Evolutionary conservation across 2,797 vertebrate species (phyloP), one percentile per base, ranked within the genome.

Genomic region (Capromys pilorides): DNA sequence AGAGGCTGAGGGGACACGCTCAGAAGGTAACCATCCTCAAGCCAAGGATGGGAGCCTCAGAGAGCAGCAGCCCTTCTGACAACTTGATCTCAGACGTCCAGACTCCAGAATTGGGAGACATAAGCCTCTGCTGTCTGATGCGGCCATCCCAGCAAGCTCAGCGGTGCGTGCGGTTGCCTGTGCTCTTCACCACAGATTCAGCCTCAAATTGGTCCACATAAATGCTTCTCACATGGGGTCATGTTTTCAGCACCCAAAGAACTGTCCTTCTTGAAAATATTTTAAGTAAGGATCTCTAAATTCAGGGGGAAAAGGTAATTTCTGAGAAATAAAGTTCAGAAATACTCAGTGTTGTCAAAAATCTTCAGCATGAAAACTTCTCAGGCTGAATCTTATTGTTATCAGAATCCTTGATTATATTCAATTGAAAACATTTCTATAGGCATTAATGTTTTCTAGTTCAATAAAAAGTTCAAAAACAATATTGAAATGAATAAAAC

Each of bases 241-340:
- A 6, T 67, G 26, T 66, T 94, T 73, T 84, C 6, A 61, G 84
- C 14, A 51, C 7, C 21, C 71, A 22, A 59, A 66, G 41, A 61
- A 28, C 39, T 69, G 16, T 39, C 13, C 85, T 92, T 80, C 79
- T 33, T 39, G 21, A 75, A 93, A 75, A 19, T 7, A 78, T 86
- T 94, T 77, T 87, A 93, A 87, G 49, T 22, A 6, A 91, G 8
- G 69, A 22, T 91, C n/a, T 82, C 28, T 67, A 86, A 69, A 85
- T 91, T 75, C 51, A 36, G 7, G 22, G 45, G 3, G 5, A 71
- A 67, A 54, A 33, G n/a, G 86, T 57, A 81, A 62, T 69, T 85
- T 88, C 54, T 19, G 41, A 91, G 86, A 96, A 77, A 69, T 75
- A 77, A 31, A 86, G 83, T 18, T 94, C 73, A 88, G 73, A 93